These are phyloP conservation scores for Pseudobourletiella spinata DNA, from an alignment of 1,140 invertebrate species.

Conservation along the genomic window DNA sequence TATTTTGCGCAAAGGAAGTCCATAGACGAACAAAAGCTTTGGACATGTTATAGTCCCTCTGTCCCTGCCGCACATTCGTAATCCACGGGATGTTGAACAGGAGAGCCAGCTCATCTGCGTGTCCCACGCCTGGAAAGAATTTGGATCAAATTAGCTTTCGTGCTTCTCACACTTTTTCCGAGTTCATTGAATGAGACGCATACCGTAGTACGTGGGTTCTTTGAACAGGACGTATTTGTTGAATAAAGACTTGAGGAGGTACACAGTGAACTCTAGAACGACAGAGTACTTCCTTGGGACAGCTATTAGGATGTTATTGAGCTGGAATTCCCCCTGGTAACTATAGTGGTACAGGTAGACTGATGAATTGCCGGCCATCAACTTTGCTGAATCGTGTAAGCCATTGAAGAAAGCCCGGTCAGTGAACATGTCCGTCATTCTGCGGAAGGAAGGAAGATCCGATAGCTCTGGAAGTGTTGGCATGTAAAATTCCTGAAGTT, in stretches of 20 bases:
- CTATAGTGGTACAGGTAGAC: conserved; percentile 26
- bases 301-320: conserved; percentile 18
- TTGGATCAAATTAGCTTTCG: not conserved
- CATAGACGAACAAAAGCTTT: conserved; percentile 24
- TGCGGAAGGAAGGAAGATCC: conserved; percentile 9
- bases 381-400: conserved; percentile 10
- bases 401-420: conserved; percentile 23
- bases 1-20: conserved; percentile 19
- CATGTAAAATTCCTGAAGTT: conserved; percentile 27
- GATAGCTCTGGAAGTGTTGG: not conserved
- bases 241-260: conserved; percentile 5
- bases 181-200: not conserved
- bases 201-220: conserved; percentile 13
- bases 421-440: conserved; percentile 24
- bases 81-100: conserved; percentile 30
- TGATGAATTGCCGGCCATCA: conserved; percentile 19
- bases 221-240: conserved; percentile 7
- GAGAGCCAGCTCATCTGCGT: conserved; percentile 25
- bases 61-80: conserved; percentile 10
- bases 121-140: conserved; percentile 17
- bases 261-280: conserved; percentile 11
- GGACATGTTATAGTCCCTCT: conserved; percentile 31
- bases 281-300: conserved; percentile 7
- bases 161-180: not conserved
- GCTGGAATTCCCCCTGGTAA: conserved; percentile 22